phyloP scores from a whole-genome alignment of 2,888 invertebrate species.

The Galerucella calmariensis region DNA sequence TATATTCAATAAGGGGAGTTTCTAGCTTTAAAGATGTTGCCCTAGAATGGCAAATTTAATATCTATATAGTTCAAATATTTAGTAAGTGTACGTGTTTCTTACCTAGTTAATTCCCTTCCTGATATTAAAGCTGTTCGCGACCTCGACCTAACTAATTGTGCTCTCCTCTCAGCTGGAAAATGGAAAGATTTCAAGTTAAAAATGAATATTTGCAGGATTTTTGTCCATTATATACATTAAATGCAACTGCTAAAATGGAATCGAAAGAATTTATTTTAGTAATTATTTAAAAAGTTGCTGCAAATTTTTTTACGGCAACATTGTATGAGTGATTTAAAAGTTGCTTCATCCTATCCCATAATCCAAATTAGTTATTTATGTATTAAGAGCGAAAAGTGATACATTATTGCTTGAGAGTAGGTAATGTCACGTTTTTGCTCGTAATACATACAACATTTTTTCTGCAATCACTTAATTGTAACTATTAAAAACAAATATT shows the following conservation, averaged over 20 bases:
- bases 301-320: too few relatives aligned
- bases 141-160: conserved; percentile 88
- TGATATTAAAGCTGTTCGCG: conserved; percentile 81
- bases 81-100: conserved; percentile 54
- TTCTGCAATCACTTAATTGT: too few relatives aligned
- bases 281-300: too few relatives aligned
- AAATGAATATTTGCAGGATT: not conserved
- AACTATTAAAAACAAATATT: too few relatives aligned
- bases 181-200: conserved; percentile 43
- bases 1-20: conserved; percentile 35
- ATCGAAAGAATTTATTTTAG: too few relatives aligned
- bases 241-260: not conserved
- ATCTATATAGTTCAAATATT: conserved; percentile 1
- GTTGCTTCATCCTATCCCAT: too few relatives aligned
- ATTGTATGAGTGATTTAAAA: too few relatives aligned
- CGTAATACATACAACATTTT: too few relatives aligned
- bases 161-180: conserved; percentile 87
- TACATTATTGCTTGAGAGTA: too few relatives aligned
- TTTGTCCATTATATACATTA: not conserved
- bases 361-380: too few relatives aligned
- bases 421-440: too few relatives aligned
- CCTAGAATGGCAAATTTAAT: conserved; percentile 42
- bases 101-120: conserved; percentile 78
- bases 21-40: conserved; percentile 46
- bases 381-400: too few relatives aligned